A percentile compares a stretch with the other conserved stretches of the same genome.
These are phyloP conservation scores for Romanomermis culicivorax DNA, from an alignment of 2,888 invertebrate genomes.

Conservation along the genomic window DNA sequence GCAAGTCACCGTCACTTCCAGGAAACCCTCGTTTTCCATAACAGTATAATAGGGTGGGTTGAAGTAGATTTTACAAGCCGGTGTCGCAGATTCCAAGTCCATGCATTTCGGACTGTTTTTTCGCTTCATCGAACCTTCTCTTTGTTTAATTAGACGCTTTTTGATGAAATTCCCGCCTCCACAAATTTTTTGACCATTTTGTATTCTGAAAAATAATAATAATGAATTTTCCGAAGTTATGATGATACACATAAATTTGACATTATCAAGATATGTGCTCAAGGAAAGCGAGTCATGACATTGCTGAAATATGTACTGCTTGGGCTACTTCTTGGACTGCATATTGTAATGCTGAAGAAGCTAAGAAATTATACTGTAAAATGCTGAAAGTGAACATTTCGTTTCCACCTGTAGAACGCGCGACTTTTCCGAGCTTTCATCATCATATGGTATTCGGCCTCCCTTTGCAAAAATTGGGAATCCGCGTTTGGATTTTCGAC, in stretches of 20 bases:
- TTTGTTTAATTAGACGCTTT: slow-evolving; percentile 44
- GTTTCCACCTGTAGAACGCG: slow-evolving; percentile 48
- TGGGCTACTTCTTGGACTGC: no score
- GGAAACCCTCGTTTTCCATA: slow-evolving; percentile 88
- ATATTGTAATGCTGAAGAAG: no score
- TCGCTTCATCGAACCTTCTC: slow-evolving; percentile 24
- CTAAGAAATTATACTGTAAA: neutral
- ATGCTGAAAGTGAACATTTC: neutral
- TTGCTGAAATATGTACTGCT: no score
- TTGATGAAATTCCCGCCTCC: slow-evolving; percentile 74
- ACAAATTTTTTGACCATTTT: slow-evolving; percentile 82
- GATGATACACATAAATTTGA: no score
- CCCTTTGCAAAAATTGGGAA: slow-evolving; percentile 63
- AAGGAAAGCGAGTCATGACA: no score
- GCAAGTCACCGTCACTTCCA: slow-evolving; percentile 48
- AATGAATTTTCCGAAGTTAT: neutral
- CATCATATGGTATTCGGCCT: slow-evolving; percentile 41
- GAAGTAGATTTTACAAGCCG: slow-evolving; percentile 50
- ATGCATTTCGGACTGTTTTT: neutral
- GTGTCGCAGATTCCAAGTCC: slow-evolving; percentile 15
- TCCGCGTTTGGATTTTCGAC: slow-evolving; percentile 74
- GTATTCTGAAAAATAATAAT: slow-evolving; percentile 37
- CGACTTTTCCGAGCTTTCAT: slow-evolving; percentile 64
- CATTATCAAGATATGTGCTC: no score
- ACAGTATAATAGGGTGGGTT: slow-evolving; percentile 96